These are phyloP conservation scores for Drosophila tanythrix DNA, from an alignment of 2,888 invertebrate species.

Conservation along the genomic window DNA sequence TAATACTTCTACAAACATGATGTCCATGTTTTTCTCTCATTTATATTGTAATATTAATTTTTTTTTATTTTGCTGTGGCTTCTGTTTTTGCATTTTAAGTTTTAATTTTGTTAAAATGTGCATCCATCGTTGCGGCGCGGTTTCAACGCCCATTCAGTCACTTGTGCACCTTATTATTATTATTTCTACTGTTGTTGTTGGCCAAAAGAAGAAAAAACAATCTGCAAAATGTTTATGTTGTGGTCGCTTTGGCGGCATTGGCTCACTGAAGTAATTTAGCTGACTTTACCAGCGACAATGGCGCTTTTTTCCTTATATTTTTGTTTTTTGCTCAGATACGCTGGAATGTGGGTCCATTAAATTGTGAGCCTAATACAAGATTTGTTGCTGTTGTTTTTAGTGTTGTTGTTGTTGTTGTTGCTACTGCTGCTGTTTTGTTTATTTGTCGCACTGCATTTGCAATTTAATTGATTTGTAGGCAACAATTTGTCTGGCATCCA, in stretches of 20 bases:
- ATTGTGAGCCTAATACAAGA: constrained; percentile 74
- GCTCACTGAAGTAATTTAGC: constrained; percentile 15
- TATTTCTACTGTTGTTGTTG: constrained; percentile 6
- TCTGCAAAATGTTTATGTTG: constrained; percentile 74
- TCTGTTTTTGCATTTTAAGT: constrained; percentile 6
- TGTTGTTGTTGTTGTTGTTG: constrained; percentile 31
- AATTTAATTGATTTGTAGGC: constrained; percentile 78
- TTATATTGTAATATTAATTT: not conserved
- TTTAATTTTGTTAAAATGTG: constrained; percentile 8
- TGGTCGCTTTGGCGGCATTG: constrained; percentile 70
- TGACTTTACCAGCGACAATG: constrained; percentile 57
- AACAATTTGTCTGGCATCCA: constrained; percentile 75
- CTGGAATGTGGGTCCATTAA: constrained; percentile 79
- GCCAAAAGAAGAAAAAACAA: constrained; percentile 37
- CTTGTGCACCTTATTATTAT: constrained; percentile 24
- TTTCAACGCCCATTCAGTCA: not conserved
- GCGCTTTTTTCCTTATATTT: constrained; percentile 19
- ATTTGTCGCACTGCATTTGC: constrained; percentile 67
- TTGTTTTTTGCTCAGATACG: constrained; percentile 21
- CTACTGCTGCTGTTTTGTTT: constrained; percentile 48
- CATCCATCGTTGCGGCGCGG: constrained; percentile 4
- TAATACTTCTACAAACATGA: not conserved
- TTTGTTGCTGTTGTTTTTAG: constrained; percentile 50
- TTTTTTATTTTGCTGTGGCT: constrained; percentile 1
- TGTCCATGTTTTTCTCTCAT: constrained; percentile 10